Base-by-base conservation (phyloP, 2,113 vertebrate genomes). In the Cepphus grylle region DNA sequence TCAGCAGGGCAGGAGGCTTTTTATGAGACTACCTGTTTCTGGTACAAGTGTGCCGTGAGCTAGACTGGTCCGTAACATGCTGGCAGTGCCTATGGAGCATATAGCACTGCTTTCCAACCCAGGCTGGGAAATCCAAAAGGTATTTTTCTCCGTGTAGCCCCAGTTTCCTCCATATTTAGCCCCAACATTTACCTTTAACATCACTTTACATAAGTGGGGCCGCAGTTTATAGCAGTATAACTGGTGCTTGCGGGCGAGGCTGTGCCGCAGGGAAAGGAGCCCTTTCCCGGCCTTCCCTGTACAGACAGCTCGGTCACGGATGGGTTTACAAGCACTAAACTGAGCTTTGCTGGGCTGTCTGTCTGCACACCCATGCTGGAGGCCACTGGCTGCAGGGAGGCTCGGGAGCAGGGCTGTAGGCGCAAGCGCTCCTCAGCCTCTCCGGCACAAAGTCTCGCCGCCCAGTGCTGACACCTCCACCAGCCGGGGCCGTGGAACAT, bases 271-370 rank as follows among this genome's bases (percentile, higher is more conserved):
- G n/a, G 49, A 12, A 59, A 70, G 27, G 55, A 82, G 23, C 50
- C 50, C 38, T 42, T 17, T 81, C 18, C 21, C 36, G 65, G 80
- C 65, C n/a, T 34, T 86, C 8, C 40, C 53, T 2, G 4, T 65
- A 27, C 11, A 18, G 56, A 13, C 4, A 1, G 15, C 23, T 71
- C 9, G 0, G 38, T 22, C 16, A 8, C 0, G 38, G 42, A 3
- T 19, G 19, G 21, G 32, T 40, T 88, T 61, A 23, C 15, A 23
- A 53, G 45, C 45, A 82, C 45, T 26, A 34, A 52, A 34, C 18
- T 27, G 78, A 56, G 12, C n/a, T 71, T 71, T 63, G n/a, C 80
- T 42, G 53, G n/a, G n/a, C 17, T 62, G 49, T 53, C 59, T 2
- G 6, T 25, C n/a, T 2, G 4, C 49, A 40, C n/a, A 13, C 4